Evolutionary conservation across 2,113 vertebrate species (phyloP), one percentile per base, ranked within the genome.

Genomic region (Pachypanchax playfairii): DNA sequence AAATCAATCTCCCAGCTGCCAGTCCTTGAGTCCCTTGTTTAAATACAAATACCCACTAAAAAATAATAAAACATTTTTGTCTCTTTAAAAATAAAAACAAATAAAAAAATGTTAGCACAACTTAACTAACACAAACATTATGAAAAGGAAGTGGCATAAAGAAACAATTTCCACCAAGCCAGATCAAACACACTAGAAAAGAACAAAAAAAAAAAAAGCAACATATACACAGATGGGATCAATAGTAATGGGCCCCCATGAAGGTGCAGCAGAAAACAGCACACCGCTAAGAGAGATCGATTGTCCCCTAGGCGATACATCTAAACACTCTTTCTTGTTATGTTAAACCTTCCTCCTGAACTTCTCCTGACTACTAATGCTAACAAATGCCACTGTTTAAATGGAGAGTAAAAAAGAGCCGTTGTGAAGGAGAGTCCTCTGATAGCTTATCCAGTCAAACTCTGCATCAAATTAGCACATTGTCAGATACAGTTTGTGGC

Each of bases 311-410:
- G 74, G 80, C 74, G 63, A 52, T 49, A 52, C 69, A 78, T 77
- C 49, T 82, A 77, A 85, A 79, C 80, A 77, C 73, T 78, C 70
- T 82, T 80, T 77, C 49, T 67, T 84, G 71, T 80, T 79, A 75
- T 69, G 64, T 41, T 29, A 74, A 68, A 65, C 65, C 71, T 75
- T 70, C 61, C 58, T 70, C 53, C 70, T 68, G 43, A 73, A 74
- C 77, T 65, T 65, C 22, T 72, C 53, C 62, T 58, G 70, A 64
- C 80, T 80, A 65, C 71, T 74, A 77, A 86, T 83, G 75, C 77
- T 61, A 74, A 73, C 60, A 61, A 76, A 76, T 54, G 57, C 58
- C 70, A 70, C 64, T 6, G 70, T 22, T 54, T 10, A 17, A 47
- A 80, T 60, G 57, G 24, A 63, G 63, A 43, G 52, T 63, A 72